Conservation (phyloP, 2,888 invertebrate species). For the Oligia strigilis region DNA sequence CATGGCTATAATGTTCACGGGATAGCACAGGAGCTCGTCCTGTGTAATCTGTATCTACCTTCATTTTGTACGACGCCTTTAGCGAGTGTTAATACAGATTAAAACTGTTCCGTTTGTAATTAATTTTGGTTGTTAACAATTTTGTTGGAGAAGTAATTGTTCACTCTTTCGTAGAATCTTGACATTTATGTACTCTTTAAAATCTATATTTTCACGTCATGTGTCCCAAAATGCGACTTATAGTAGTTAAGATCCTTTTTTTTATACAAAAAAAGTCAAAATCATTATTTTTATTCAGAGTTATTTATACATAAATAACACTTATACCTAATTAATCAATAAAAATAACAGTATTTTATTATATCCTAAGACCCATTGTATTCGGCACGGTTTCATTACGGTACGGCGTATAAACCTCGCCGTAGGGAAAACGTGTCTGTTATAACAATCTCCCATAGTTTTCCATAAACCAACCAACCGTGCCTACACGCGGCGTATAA, state of each 20-base stretch:
- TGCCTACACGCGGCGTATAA: too few relatives aligned
- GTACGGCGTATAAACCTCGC: too few relatives aligned
- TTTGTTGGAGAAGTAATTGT: not conserved
- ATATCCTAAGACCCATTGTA: not conserved
- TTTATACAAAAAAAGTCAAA: not conserved
- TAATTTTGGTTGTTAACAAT: slow-evolving; percentile 22
- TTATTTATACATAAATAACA: too few relatives aligned
- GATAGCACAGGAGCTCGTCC: slow-evolving; percentile 51
- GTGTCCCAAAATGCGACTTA: not conserved
- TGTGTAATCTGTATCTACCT: slow-evolving; percentile 51
- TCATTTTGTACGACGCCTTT: slow-evolving; percentile 32
- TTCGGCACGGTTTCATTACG: not conserved
- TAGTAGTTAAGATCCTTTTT: too few relatives aligned
- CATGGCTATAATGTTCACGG: slow-evolving; percentile 68
- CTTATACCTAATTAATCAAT: not conserved
- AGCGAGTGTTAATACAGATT: slow-evolving; percentile 35
- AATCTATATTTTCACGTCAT: not conserved
- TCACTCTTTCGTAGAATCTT: not conserved
- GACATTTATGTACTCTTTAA: not conserved
- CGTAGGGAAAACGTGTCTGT: too few relatives aligned
- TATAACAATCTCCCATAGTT: not conserved
- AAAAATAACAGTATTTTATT: not conserved
- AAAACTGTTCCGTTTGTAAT: slow-evolving; percentile 38
- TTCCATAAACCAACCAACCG: not conserved
- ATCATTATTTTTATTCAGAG: too few relatives aligned